Conservation (phyloP, 2,113 vertebrate species). For the Amphiprion ocellaris region DNA sequence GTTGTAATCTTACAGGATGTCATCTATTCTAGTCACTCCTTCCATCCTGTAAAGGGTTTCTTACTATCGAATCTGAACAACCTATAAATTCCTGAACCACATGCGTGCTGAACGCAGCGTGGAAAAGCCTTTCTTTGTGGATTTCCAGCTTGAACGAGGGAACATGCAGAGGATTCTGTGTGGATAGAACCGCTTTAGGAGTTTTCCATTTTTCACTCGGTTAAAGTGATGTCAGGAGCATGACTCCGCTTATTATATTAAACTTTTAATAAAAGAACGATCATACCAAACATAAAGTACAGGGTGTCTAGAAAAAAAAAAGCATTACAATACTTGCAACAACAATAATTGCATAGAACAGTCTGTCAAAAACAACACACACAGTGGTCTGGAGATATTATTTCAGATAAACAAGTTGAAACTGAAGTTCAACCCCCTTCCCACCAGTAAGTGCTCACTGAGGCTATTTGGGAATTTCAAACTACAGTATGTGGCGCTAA, state of each 20-base stretch:
- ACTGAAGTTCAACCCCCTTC: constrained; percentile 3
- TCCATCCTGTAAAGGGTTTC: constrained; percentile 63
- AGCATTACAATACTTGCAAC: constrained; percentile 74
- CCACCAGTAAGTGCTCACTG: constrained; percentile 69
- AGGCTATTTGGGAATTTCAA: constrained; percentile 51
- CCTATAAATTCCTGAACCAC: constrained; percentile 53
- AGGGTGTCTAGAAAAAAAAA: constrained; percentile 72
- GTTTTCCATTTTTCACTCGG: constrained; percentile 21
- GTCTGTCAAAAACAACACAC: constrained; percentile 68
- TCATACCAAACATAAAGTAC: constrained; percentile 78
- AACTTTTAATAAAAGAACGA: constrained; percentile 85
- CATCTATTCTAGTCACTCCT: constrained; percentile 68
- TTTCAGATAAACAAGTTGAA: constrained; percentile 53
- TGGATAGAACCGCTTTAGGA: background rate
- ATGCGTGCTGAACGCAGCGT: constrained; percentile 5
- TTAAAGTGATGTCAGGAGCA: background rate
- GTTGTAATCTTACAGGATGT: constrained; percentile 67
- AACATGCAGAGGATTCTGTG: background rate
- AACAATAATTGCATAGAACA: constrained; percentile 85
- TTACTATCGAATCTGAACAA: constrained; percentile 24
- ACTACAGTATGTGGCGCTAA: constrained; percentile 50
- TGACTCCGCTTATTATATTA: constrained; percentile 58
- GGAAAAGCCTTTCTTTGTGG: constrained; percentile 45
- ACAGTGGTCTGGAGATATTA: constrained; percentile 64
- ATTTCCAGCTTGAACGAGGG: constrained; percentile 50